These are phyloP conservation scores for Cryptops parisi DNA, from an alignment of 2,888 invertebrate genomes.

Conservation along the genomic window DNA sequence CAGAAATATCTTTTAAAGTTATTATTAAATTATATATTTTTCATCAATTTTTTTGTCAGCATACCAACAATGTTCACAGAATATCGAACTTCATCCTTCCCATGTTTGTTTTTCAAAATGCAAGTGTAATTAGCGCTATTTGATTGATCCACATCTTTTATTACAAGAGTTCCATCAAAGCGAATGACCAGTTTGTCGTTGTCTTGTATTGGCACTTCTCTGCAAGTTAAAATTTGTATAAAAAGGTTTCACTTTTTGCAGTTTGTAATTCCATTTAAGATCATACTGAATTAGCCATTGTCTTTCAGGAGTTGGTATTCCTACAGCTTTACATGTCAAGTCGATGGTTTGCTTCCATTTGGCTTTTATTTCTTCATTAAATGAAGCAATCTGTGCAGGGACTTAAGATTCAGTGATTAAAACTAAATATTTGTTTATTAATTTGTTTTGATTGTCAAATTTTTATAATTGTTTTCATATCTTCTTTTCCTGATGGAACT, in stretches of 20 bases:
- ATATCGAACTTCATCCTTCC: not conserved
- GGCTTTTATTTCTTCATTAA: conserved; percentile 48
- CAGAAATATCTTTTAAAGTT: too few species aligned
- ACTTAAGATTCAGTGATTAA: conserved; percentile 37
- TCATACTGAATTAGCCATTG: conserved; percentile 15
- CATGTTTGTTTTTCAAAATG: not conserved
- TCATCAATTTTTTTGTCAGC: not conserved
- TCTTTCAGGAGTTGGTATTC: conserved; percentile 53
- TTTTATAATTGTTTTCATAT: too few species aligned
- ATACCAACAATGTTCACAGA: not conserved
- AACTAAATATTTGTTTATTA: not conserved
- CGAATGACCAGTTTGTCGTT: not conserved
- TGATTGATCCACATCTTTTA: not conserved
- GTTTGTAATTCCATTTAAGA: not conserved
- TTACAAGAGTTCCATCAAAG: not conserved
- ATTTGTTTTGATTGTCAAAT: not conserved
- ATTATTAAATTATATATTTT: too few species aligned
- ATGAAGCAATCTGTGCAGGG: conserved; percentile 71
- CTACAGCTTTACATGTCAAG: conserved; percentile 53
- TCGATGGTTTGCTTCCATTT: conserved; percentile 48
- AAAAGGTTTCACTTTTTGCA: not conserved
- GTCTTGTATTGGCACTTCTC: too few species aligned
- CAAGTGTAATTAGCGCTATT: not conserved
- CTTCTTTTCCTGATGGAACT: too few species aligned
- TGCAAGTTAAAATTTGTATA: too few species aligned